phyloP scores from a whole-genome alignment of 2,113 vertebrate species.

The Lycocorax pyrrhopterus region DNA sequence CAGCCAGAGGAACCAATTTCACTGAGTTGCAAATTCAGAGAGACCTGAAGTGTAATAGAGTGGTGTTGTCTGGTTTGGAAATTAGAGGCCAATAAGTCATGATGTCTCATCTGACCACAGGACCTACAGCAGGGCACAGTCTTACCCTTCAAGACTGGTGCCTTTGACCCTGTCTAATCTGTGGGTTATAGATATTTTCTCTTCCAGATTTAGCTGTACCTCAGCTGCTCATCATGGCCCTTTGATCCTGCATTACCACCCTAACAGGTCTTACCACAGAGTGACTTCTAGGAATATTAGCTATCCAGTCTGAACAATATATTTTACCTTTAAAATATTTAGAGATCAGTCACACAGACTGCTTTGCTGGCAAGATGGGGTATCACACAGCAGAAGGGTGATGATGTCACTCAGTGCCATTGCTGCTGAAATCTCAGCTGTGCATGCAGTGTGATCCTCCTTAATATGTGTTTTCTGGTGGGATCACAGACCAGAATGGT shows the following conservation, averaged over 20 bases:
- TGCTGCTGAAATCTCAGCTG: neutral
- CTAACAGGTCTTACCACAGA: neutral
- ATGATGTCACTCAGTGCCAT: neutral
- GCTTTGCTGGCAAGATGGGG: neutral
- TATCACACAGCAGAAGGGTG: neutral
- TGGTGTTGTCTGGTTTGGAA: neutral
- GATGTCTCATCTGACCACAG: neutral
- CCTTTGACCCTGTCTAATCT: neutral
- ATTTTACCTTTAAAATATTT: neutral
- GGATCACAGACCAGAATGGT: neutral
- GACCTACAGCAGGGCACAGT: neutral
- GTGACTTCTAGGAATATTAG: neutral
- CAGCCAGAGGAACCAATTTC: neutral
- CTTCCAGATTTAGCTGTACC: neutral
- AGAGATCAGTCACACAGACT: neutral
- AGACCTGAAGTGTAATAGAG: neutral
- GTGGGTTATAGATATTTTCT: neutral
- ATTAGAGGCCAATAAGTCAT: neutral
- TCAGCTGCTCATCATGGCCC: neutral
- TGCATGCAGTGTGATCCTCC: neutral
- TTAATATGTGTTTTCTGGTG: neutral
- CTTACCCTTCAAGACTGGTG: neutral
- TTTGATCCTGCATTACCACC: neutral
- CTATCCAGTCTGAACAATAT: neutral
- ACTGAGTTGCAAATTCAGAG: neutral